Percentiles rank a stretch among this genome's conserved stretches.
Evolutionary conservation across 2,797 vertebrate species (phyloP).

Genomic region (Salarias fasciatus): DNA sequence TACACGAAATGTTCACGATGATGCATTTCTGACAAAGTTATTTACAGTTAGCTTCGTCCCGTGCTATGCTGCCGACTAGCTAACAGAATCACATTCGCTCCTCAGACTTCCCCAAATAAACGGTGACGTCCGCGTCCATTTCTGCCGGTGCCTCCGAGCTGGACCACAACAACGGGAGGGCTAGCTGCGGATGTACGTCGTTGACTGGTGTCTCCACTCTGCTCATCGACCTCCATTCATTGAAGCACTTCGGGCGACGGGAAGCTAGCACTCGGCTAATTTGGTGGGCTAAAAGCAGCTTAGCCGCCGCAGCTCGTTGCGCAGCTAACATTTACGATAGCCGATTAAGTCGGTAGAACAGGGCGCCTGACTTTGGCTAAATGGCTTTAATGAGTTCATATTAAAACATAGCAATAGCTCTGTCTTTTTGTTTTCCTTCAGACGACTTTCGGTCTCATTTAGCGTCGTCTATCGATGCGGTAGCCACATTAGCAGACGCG

Average conservation of each 20-base stretch:
- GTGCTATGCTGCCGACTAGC: background rate
- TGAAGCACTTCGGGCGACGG: conserved; percentile 25
- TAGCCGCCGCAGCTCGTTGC: conserved; percentile 56
- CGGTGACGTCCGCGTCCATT: conserved; percentile 7
- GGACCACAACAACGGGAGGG: conserved; percentile 28
- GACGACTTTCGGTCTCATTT: conserved; percentile 21
- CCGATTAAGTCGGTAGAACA: conserved; percentile 10
- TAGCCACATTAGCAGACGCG: conserved; percentile 59
- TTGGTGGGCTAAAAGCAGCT: conserved; percentile 39
- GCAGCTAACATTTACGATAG: conserved; percentile 63
- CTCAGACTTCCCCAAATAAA: background rate
- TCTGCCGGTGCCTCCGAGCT: background rate
- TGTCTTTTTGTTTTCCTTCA: background rate
- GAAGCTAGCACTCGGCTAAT: conserved; percentile 61
- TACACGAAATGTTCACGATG: conserved; percentile 36
- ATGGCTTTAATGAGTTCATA: background rate
- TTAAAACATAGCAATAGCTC: fast-evolving
- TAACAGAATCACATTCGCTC: conserved; percentile 18
- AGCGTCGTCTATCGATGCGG: conserved; percentile 46
- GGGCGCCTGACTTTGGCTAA: background rate
- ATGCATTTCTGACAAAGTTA: conserved; percentile 56
- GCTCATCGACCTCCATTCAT: conserved; percentile 63
- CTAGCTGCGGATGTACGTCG: conserved; percentile 27
- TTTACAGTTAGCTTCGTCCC: conserved; percentile 13
- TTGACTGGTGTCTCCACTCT: conserved; percentile 33